A percentile compares a stretch with the other conserved stretches of the same genome.
Evolutionary conservation across 1,140 invertebrate species (phyloP).

Genomic region (Whitmania pigra): DNA sequence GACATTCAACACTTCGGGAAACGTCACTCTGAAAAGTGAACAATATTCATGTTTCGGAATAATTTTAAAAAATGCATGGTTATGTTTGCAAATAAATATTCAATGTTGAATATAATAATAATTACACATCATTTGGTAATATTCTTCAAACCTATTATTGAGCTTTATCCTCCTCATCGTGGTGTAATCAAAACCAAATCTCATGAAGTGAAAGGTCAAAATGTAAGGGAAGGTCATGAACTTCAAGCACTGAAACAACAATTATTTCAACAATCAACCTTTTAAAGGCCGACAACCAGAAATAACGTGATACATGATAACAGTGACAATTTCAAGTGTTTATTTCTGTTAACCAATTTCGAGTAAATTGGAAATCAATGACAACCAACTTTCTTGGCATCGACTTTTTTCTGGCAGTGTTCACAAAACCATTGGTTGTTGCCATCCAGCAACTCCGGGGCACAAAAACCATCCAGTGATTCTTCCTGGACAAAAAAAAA

Average conservation of each 20-base stretch:
- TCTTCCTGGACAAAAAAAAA: constrained; percentile 53
- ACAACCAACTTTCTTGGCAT: constrained; percentile 62
- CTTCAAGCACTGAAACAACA: constrained; percentile 54
- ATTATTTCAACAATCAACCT: too few species aligned
- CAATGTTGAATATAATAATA: constrained; percentile 23
- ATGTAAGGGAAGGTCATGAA: constrained; percentile 78
- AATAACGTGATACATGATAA: constrained; percentile 13
- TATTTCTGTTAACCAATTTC: too few species aligned
- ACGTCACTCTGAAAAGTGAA: constrained; percentile 47
- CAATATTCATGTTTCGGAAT: too few species aligned
- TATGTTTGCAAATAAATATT: too few species aligned
- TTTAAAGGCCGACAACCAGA: too few species aligned
- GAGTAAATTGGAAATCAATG: not conserved
- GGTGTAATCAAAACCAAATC: constrained; percentile 80
- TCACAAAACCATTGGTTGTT: constrained; percentile 82
- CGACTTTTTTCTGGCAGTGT: constrained; percentile 72
- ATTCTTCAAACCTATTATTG: constrained; percentile 61
- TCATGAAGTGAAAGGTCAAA: constrained; percentile 71
- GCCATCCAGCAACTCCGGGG: constrained; percentile 69
- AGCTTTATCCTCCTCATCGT: constrained; percentile 75
- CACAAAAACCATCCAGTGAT: constrained; percentile 69
- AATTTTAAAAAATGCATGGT: too few species aligned
- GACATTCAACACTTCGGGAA: constrained; percentile 67
- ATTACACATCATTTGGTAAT: constrained; percentile 10
- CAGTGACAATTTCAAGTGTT: not conserved